Evolutionary conservation across 2,888 invertebrate species (phyloP).

Genomic region (Zele albiditarsus): DNA sequence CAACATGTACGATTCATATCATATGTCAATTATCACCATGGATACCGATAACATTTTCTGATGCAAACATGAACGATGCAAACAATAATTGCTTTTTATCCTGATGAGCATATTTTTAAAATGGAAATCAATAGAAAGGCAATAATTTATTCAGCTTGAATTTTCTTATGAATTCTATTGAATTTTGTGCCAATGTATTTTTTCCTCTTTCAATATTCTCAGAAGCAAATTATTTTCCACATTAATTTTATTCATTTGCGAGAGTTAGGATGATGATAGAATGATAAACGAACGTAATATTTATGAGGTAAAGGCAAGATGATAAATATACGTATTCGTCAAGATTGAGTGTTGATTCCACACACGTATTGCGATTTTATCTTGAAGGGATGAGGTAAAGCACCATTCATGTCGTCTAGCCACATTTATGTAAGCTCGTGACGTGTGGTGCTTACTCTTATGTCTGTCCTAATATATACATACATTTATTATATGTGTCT

Average conservation of each 20-base stretch:
- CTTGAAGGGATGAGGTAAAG: slow-evolving; percentile 49
- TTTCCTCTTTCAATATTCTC: no score
- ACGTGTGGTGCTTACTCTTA: slow-evolving; percentile 51
- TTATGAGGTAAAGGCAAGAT: not conserved
- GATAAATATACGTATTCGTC: not conserved
- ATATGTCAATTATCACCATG: no score
- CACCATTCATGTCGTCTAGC: slow-evolving; percentile 64
- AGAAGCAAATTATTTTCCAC: no score
- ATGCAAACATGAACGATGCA: no score
- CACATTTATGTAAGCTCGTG: slow-evolving; percentile 62
- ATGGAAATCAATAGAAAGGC: no score
- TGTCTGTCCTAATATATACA: slow-evolving; percentile 51
- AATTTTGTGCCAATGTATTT: no score
- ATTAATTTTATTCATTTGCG: not conserved
- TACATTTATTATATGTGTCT: slow-evolving; percentile 19
- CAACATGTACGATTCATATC: no score
- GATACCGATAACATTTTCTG: no score
- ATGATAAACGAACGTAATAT: not conserved
- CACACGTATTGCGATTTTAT: slow-evolving; percentile 67
- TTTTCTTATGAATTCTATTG: no score
- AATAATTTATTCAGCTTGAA: no score
- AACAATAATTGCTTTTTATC: no score
- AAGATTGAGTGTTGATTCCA: slow-evolving; percentile 55
- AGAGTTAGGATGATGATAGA: not conserved
- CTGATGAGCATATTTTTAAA: no score